Percentiles rank a stretch among this genome's conserved stretches.
These are phyloP conservation scores for Polymixis lichenea DNA, from an alignment of 2,888 invertebrate species.

Conservation along the genomic window DNA sequence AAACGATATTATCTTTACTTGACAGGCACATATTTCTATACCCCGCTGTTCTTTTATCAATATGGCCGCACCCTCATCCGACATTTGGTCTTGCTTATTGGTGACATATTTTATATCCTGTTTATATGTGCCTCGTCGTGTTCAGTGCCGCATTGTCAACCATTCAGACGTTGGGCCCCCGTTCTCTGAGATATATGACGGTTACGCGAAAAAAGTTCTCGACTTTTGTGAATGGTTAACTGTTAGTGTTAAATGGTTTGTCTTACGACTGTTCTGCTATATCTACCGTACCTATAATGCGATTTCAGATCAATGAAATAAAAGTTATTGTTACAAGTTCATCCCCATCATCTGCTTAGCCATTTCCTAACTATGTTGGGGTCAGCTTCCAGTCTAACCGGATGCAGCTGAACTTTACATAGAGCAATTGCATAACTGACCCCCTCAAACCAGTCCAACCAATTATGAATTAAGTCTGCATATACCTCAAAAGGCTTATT, in stretches of 20 bases:
- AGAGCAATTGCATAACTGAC: too few species aligned
- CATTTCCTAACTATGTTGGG: neutral
- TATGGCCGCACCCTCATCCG: conserved; percentile 52
- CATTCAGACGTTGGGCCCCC: conserved; percentile 66
- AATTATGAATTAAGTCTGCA: neutral
- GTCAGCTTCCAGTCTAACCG: neutral
- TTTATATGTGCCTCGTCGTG: conserved; percentile 74
- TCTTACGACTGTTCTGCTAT: neutral
- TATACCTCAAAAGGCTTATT: neutral
- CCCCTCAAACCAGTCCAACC: neutral
- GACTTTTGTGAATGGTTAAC: conserved; percentile 37
- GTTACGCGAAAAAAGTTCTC: conserved; percentile 49
- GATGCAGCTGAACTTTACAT: too few species aligned
- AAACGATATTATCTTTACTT: neutral
- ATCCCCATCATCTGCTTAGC: neutral
- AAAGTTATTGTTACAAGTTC: too few species aligned
- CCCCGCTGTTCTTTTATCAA: conserved; percentile 22
- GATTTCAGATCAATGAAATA: neutral
- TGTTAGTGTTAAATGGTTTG: conserved; percentile 33
- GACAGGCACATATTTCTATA: too few species aligned
- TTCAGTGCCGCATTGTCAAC: conserved; percentile 75
- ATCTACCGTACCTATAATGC: neutral
- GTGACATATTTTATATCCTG: conserved; percentile 82
- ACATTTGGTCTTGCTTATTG: conserved; percentile 79
- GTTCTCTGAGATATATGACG: conserved; percentile 70